Evolutionary conservation across 2,888 invertebrate genomes (phyloP).

Genomic region (Baccha elongata): DNA sequence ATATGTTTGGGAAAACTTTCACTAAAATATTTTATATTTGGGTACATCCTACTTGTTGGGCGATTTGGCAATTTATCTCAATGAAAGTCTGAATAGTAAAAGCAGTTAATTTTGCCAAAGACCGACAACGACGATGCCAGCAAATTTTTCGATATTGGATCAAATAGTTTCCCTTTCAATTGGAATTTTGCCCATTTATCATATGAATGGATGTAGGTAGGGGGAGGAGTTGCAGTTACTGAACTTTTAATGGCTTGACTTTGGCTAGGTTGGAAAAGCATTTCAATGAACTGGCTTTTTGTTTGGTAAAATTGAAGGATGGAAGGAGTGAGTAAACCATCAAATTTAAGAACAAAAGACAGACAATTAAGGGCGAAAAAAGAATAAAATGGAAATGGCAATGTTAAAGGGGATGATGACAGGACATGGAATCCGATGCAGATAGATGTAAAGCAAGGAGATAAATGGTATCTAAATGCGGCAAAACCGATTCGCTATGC

Average conservation of each 20-base stretch:
- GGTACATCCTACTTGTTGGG: constrained; percentile 58
- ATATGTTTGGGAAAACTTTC: constrained; percentile 46
- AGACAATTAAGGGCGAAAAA: constrained; percentile 44
- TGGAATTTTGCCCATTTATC: constrained; percentile 42
- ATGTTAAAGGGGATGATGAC: background rate
- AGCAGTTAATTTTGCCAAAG: constrained; percentile 54
- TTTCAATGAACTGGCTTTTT: constrained; percentile 58
- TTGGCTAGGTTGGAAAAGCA: constrained; percentile 29
- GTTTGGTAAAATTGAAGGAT: constrained; percentile 11
- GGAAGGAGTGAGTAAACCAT: constrained; percentile 32
- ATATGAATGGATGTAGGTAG: background rate
- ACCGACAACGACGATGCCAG: constrained; percentile 20
- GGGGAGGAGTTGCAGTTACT: constrained; percentile 31
- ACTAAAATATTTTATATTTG: constrained; percentile 32
- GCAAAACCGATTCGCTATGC: constrained; percentile 23
- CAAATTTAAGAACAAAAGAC: constrained; percentile 53
- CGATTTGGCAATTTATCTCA: constrained; percentile 69
- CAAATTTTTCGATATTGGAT: constrained; percentile 43
- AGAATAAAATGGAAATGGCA: constrained; percentile 2
- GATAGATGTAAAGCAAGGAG: constrained; percentile 35
- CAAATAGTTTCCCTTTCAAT: constrained; percentile 72
- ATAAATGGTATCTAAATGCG: constrained; percentile 33
- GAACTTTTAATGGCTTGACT: constrained; percentile 63
- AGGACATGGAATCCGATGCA: background rate
- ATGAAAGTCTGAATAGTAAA: constrained; percentile 66